Conservation (phyloP, 2,113 vertebrate genomes). For the Brevimyrus niger region DNA sequence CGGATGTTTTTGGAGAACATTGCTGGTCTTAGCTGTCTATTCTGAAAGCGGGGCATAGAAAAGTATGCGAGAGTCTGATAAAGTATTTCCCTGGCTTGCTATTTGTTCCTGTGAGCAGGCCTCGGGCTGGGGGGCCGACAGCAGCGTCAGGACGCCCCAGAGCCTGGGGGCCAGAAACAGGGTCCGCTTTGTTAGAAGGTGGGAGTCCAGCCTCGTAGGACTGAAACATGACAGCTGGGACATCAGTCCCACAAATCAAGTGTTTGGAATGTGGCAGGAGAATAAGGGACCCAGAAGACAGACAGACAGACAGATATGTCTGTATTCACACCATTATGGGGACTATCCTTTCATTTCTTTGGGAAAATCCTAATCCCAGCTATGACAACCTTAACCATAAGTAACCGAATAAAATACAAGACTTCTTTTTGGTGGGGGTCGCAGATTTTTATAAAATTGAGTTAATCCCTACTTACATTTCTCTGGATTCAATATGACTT, state of each 20-base stretch:
- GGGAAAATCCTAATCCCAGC: background rate
- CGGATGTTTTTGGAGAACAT: too few relatives aligned
- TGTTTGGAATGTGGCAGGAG: background rate
- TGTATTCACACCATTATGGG: background rate
- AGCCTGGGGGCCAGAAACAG: background rate
- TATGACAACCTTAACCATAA: background rate
- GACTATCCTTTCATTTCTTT: background rate
- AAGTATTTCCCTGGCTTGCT: background rate
- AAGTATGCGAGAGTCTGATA: background rate
- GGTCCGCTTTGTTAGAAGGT: background rate
- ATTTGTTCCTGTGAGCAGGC: background rate
- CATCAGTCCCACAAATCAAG: background rate
- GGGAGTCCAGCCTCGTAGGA: background rate
- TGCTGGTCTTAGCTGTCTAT: too few relatives aligned
- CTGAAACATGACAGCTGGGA: background rate
- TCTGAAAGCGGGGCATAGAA: too few relatives aligned
- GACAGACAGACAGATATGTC: background rate
- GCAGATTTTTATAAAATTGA: background rate
- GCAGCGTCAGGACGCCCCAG: background rate
- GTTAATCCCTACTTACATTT: background rate
- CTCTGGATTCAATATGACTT: background rate
- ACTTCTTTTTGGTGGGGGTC: background rate
- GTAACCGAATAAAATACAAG: background rate
- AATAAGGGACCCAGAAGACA: background rate
- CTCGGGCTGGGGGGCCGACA: background rate